These are phyloP conservation scores for Anguilla anguilla DNA, from an alignment of 2,797 vertebrate species.

Conservation along the genomic window DNA sequence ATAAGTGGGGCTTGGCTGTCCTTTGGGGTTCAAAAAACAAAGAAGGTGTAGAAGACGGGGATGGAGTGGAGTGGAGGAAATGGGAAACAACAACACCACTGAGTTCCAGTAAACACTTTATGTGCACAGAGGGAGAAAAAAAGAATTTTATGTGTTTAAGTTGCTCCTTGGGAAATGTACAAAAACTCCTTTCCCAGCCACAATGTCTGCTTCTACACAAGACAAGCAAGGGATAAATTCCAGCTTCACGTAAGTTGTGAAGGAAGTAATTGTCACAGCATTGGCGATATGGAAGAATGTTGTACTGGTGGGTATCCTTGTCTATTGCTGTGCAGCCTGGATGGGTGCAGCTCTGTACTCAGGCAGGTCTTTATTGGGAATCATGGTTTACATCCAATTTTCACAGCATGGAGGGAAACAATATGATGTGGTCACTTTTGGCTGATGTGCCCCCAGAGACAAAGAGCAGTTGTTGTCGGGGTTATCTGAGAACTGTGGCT, in stretches of 20 bases:
- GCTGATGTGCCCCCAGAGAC: slow-evolving; percentile 35
- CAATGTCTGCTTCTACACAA: background rate
- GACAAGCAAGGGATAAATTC: background rate
- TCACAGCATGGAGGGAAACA: slow-evolving; percentile 10
- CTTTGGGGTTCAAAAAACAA: background rate
- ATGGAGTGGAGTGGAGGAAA: background rate
- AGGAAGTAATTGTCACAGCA: background rate
- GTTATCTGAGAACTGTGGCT: slow-evolving; percentile 30
- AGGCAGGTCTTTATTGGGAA: background rate
- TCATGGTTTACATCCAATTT: background rate
- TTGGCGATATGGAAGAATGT: background rate
- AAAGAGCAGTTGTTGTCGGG: slow-evolving; percentile 18
- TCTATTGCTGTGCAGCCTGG: background rate
- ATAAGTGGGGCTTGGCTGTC: background rate
- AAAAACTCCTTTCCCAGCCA: background rate
- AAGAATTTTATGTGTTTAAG: background rate
- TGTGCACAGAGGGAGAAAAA: background rate
- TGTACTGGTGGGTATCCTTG: background rate
- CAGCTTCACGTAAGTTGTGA: background rate
- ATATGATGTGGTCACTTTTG: slow-evolving; percentile 29
- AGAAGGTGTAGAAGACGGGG: background rate
- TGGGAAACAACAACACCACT: background rate
- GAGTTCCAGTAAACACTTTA: background rate
- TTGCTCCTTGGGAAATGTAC: background rate
- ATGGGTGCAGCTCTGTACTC: background rate